Conservation (phyloP, 2,797 vertebrate genomes). For the Perodicticus potto region DNA sequence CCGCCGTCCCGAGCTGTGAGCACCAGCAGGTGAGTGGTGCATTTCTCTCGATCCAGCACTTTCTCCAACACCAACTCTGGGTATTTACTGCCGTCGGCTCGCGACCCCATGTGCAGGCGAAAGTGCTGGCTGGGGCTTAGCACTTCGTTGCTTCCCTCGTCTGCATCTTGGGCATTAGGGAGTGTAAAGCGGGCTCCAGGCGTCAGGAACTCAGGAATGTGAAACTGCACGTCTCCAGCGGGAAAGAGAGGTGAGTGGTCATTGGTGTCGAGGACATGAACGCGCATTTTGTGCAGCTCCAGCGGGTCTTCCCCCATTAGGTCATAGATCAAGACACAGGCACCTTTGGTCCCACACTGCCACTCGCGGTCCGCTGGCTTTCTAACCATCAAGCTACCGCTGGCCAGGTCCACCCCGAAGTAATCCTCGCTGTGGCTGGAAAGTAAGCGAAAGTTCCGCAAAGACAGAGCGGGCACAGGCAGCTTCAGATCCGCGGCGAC, state of each 20-base stretch:
- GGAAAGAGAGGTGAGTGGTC: conserved; percentile 89
- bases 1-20: conserved; percentile 89
- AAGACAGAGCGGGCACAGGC: conserved; percentile 85
- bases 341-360: conserved; percentile 85
- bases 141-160: conserved; percentile 88
- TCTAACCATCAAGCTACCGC: conserved; percentile 86
- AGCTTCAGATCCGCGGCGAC: conserved; percentile 88
- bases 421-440: conserved; percentile 86
- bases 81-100: conserved; percentile 86
- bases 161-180: conserved; percentile 87
- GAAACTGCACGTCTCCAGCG: conserved; percentile 84
- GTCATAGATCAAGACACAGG: conserved; percentile 88
- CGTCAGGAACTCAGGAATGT: conserved; percentile 88
- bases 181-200: conserved; percentile 88
- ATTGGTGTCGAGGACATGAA: conserved; percentile 89
- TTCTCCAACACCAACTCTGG: conserved; percentile 90
- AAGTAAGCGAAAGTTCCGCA: conserved; percentile 88
- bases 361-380: conserved; percentile 89
- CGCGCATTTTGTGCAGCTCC: conserved; percentile 88
- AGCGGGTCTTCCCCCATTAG: conserved; percentile 89
- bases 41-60: conserved; percentile 89
- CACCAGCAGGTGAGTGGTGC: conserved; percentile 84
- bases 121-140: conserved; percentile 85
- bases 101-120: conserved; percentile 83
- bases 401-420: conserved; percentile 89